Conservation (phyloP, 2,113 vertebrate genomes). For the Centropus bengalensis region DNA sequence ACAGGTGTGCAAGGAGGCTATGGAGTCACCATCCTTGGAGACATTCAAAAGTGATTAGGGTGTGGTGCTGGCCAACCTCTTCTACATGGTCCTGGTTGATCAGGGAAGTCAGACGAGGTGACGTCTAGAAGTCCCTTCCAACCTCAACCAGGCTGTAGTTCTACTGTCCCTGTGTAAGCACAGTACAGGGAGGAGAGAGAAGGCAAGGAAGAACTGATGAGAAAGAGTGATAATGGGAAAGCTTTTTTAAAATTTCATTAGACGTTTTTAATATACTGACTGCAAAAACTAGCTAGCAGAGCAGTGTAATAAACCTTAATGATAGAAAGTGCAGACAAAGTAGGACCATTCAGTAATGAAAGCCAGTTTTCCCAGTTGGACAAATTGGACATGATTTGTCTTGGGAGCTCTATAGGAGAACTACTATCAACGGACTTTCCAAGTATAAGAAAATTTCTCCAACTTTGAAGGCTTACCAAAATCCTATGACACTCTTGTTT, state of each 20-base stretch:
- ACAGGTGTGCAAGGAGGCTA: background rate
- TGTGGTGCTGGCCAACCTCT: background rate
- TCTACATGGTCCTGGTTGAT: background rate
- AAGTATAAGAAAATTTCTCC: background rate
- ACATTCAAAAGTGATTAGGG: background rate
- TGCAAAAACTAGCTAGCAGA: background rate
- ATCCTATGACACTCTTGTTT: constrained; percentile 36
- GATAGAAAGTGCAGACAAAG: background rate
- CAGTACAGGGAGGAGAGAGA: background rate
- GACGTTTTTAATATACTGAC: background rate
- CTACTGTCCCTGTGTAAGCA: background rate
- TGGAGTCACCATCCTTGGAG: background rate
- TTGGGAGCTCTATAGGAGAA: background rate
- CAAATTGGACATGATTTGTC: background rate
- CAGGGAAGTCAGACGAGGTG: background rate
- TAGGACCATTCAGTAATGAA: background rate
- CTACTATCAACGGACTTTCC: constrained; percentile 14
- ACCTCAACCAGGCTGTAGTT: background rate
- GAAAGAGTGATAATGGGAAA: background rate
- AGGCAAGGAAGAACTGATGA: background rate
- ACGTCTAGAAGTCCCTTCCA: background rate
- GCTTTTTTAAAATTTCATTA: background rate
- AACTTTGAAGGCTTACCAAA: background rate
- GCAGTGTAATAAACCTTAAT: background rate
- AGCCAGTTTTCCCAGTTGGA: background rate